These are phyloP conservation scores for Columba guinea DNA, from an alignment of 2,797 vertebrate species.

Conservation along the genomic window DNA sequence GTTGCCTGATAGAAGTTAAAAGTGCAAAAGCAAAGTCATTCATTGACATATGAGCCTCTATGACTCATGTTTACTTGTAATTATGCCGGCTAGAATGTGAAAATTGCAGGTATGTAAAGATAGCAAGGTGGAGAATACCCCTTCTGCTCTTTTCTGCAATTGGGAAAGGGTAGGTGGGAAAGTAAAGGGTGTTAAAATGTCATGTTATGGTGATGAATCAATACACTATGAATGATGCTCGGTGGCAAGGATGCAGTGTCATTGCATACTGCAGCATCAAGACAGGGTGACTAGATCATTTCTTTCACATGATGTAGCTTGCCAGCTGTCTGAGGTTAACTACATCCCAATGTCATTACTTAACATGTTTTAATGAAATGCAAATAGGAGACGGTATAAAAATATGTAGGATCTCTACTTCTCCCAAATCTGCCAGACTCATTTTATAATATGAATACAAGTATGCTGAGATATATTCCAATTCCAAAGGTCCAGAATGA, in stretches of 20 bases:
- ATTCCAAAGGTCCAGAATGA: slow-evolving; percentile 17
- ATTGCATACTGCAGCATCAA: slow-evolving; percentile 30
- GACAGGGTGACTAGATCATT: background rate
- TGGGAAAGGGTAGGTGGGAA: background rate
- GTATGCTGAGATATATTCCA: slow-evolving; percentile 3
- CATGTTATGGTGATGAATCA: slow-evolving; percentile 8
- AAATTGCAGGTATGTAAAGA: slow-evolving; percentile 6
- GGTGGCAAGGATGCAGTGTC: slow-evolving; percentile 49
- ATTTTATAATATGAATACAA: background rate
- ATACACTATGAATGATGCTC: background rate
- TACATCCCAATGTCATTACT: background rate
- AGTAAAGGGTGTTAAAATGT: background rate
- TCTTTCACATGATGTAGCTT: background rate
- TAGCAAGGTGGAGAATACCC: background rate
- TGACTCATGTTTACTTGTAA: slow-evolving; percentile 28
- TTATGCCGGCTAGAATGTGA: background rate
- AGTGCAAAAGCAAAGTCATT: slow-evolving; percentile 8
- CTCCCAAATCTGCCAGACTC: background rate
- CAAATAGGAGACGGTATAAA: background rate
- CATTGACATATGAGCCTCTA: background rate
- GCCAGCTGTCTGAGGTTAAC: slow-evolving; percentile 30
- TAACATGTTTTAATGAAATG: slow-evolving; percentile 23
- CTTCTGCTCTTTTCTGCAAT: background rate
- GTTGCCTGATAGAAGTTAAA: slow-evolving; percentile 1
- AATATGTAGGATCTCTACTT: background rate